A percentile compares a stretch with the other conserved stretches of the same genome.
phyloP scores from a whole-genome alignment of 1,140 invertebrate genomes.

The Drosophila takahashii region DNA sequence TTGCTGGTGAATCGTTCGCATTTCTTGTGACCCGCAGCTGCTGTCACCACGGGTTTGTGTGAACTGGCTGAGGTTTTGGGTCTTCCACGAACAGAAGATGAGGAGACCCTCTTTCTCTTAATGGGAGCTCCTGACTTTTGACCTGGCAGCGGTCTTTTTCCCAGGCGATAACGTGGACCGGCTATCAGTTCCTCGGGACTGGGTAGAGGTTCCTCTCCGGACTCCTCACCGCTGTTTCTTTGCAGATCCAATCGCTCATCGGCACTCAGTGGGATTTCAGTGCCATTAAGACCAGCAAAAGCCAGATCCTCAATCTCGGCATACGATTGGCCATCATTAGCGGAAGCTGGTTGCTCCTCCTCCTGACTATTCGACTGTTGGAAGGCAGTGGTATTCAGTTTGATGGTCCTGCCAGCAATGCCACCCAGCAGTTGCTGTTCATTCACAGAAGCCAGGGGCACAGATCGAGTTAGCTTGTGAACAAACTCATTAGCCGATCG shows the following conservation, averaged over 20 bases:
- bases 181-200: slow-evolving; percentile 79
- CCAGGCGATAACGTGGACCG: slow-evolving; percentile 71
- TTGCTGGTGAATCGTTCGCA: slow-evolving; percentile 91
- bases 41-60: slow-evolving; percentile 51
- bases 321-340: slow-evolving; percentile 44
- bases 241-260: slow-evolving; percentile 51
- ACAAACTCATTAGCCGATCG: slow-evolving; percentile 69
- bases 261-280: slow-evolving; percentile 44
- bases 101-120: slow-evolving; percentile 65
- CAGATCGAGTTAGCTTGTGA: slow-evolving; percentile 71
- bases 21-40: slow-evolving; percentile 59
- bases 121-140: slow-evolving; percentile 48
- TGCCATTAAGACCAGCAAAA: slow-evolving; percentile 78
- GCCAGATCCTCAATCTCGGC: slow-evolving; percentile 74
- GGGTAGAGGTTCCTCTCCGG: slow-evolving; percentile 62
- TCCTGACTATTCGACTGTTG: slow-evolving; percentile 44
- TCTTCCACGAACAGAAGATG: slow-evolving; percentile 32
- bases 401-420: slow-evolving; percentile 62
- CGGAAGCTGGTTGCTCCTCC: slow-evolving; percentile 1
- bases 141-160: slow-evolving; percentile 42
- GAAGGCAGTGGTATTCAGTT: slow-evolving; percentile 73
- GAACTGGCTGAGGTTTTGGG: slow-evolving; percentile 64
- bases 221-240: slow-evolving; percentile 33
- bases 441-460: slow-evolving; percentile 59
- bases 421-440: slow-evolving; percentile 68